phyloP scores from a whole-genome alignment of 2,888 invertebrate genomes.

The Elaeidobius kamerunicus region DNA sequence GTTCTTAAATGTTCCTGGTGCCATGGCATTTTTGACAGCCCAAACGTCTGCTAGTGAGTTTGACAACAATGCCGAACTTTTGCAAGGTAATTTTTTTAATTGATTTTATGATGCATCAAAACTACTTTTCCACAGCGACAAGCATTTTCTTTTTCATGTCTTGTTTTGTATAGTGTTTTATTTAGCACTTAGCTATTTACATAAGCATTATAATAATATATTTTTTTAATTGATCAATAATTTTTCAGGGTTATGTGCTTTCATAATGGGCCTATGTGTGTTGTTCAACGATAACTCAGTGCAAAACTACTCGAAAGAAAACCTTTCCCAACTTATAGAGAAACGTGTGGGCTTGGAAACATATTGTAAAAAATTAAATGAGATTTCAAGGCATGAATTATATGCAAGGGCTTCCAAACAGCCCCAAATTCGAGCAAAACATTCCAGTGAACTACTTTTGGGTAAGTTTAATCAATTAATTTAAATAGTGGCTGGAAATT shows the following conservation, averaged over 20 bases:
- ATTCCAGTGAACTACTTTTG: conserved; percentile 75
- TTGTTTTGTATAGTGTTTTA: too few species aligned
- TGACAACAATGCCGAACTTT: conserved; percentile 83
- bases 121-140: too few species aligned
- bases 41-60: conserved; percentile 80
- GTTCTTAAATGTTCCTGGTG: conserved; percentile 67
- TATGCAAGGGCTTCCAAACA: conserved; percentile 92
- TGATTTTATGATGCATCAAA: too few species aligned
- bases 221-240: too few species aligned
- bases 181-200: too few species aligned
- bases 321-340: conserved; percentile 78
- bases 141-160: too few species aligned
- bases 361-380: conserved; percentile 79
- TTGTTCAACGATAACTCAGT: conserved; percentile 84
- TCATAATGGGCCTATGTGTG: conserved; percentile 89
- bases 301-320: conserved; percentile 70
- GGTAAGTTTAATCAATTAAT: conserved; percentile 8
- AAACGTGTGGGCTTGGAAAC: conserved; percentile 89
- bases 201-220: too few species aligned
- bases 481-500: not conserved
- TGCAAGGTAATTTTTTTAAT: conserved; percentile 51
- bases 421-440: conserved; percentile 80
- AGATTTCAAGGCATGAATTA: conserved; percentile 84
- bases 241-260: conserved; percentile 63
- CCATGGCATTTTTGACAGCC: conserved; percentile 80